Base-by-base conservation (phyloP, 2,888 invertebrate species). In the Hesperia comma region DNA sequence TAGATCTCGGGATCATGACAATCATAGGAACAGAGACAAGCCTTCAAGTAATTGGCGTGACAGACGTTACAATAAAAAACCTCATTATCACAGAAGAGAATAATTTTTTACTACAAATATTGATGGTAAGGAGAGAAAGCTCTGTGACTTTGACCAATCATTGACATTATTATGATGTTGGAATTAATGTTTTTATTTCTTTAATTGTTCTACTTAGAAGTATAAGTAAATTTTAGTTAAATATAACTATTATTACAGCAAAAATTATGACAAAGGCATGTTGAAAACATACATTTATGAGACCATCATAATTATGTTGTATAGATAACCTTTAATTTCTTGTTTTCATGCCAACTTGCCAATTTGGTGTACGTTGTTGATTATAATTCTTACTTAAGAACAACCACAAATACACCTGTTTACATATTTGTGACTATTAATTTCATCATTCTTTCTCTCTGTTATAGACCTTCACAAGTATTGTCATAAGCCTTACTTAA, bases 71-170 rank as follows among this genome's bases (percentile, higher is more conserved):
- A 40, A 64, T n/a, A 66, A 80, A 83, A 64, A 84, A 79, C 67
- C 79, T 85, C 68, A 86, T 63, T 83, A 86, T 72, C 83, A 85
- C 67, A 81, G 86, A 71, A 73, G 77, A 71, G 79, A 82, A 12
- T 78, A 58, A 68, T 19, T 8, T 6, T 7, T 0, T 19, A 1
- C n/a, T 49, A 8, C 19, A 49, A 46, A 15, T 37, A 5, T 46
- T 46, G n/a, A 46, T 6, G 14, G 43, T 15, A 46, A 17, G 14
- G 43, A 46, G 15, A 46, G 40, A 41, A 41, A 46, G 14, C 10
- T 19, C 12, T 19, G 19, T 49, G 43, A 46, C 49, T 49, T 5
- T 19, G 49, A 49, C 49, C 49, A 49, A 49, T 7, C 41, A 14
- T 15, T 46, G 46, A 46, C 19, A 19, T 46, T 17, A 7, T 46